Percentiles rank a stretch among this genome's conserved stretches.
These are phyloP conservation scores for Phrynocephalus guinanensis DNA, from an alignment of 2,797 vertebrate species.

Conservation along the genomic window DNA sequence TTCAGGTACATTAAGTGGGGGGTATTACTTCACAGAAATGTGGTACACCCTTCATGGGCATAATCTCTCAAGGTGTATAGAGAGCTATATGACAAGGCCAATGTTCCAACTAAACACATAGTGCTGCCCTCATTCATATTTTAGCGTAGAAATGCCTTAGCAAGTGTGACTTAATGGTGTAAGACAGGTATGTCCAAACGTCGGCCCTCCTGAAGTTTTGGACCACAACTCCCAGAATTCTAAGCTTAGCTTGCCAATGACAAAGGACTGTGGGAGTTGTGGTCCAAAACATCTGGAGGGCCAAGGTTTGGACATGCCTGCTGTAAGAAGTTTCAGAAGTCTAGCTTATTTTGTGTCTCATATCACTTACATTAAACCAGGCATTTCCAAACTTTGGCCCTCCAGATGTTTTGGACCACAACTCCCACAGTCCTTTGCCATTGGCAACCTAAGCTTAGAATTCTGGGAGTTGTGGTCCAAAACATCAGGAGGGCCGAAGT, in stretches of 20 bases:
- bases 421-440: too few relatives aligned
- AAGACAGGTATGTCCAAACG: background rate
- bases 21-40: background rate
- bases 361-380: constrained; percentile 24
- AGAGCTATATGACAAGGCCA: background rate
- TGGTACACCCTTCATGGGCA: background rate
- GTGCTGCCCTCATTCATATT: background rate
- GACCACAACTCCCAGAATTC: too few relatives aligned
- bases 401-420: too few relatives aligned
- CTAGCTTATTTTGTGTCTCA: constrained; percentile 21
- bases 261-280: too few relatives aligned
- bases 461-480: too few relatives aligned
- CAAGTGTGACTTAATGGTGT: background rate
- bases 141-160: background rate
- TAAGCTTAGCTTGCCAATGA: too few relatives aligned
- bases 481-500: too few relatives aligned
- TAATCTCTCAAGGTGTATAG: background rate
- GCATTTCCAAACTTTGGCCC: too few relatives aligned
- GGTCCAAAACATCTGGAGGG: too few relatives aligned
- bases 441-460: too few relatives aligned
- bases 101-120: background rate
- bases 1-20: background rate
- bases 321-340: background rate
- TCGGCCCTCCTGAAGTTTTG: too few relatives aligned
- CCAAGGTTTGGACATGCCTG: too few relatives aligned